A percentile compares a stretch with the other conserved stretches of the same genome.
These are phyloP conservation scores for Potamilus streckersoni DNA, from an alignment of 1,140 invertebrate genomes.

Conservation along the genomic window DNA sequence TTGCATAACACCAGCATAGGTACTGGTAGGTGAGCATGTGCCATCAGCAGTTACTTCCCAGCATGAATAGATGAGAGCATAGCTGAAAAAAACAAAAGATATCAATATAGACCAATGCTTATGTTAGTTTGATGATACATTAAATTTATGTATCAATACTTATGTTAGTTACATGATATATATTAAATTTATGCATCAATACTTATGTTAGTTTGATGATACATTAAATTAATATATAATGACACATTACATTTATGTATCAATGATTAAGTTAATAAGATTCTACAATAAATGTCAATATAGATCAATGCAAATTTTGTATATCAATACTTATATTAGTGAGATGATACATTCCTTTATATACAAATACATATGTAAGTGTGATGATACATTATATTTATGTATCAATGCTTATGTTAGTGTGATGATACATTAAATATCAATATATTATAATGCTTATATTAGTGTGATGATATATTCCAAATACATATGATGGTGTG, in stretches of 20 bases:
- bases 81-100: slow-evolving; percentile 15
- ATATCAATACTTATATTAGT: too few relatives aligned
- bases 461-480: background rate
- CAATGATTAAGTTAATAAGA: background rate
- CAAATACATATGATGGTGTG: too few relatives aligned
- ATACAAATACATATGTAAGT: too few relatives aligned
- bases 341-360: too few relatives aligned
- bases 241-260: background rate
- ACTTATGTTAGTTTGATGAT: too few relatives aligned
- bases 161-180: background rate
- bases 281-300: background rate
- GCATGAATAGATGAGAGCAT: slow-evolving; percentile 29
- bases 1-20: slow-evolving; percentile 18
- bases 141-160: too few relatives aligned
- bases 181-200: background rate
- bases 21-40: slow-evolving; percentile 1
- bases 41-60: slow-evolving; percentile 16
- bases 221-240: background rate
- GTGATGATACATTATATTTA: background rate
- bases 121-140: too few relatives aligned
- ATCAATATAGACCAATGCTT: background rate
- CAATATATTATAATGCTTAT: background rate
- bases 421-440: too few relatives aligned
- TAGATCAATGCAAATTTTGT: too few relatives aligned
- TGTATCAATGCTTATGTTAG: background rate